phyloP scores from a whole-genome alignment of 2,797 vertebrate genomes.

The Argya squamiceps region DNA sequence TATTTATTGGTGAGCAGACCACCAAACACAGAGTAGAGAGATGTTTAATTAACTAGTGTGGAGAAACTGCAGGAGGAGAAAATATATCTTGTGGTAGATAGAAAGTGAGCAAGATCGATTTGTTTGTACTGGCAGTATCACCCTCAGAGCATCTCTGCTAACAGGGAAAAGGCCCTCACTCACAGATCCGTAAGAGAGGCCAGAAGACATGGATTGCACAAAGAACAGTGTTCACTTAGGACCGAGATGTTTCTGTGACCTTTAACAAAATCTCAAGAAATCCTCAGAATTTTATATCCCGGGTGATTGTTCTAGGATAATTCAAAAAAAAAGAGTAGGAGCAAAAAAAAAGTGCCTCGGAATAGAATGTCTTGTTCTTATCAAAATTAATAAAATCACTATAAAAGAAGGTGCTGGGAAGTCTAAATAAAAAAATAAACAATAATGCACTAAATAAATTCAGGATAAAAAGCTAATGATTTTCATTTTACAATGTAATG shows the following conservation, averaged over 20 bases:
- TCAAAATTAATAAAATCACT: neutral
- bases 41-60: neutral
- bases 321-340: neutral
- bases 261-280: neutral
- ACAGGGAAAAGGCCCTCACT: neutral
- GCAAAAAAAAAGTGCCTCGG: neutral
- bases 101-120: neutral
- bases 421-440: neutral
- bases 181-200: neutral
- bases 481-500: neutral
- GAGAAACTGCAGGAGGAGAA: neutral
- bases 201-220: neutral
- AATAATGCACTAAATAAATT: neutral
- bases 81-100: neutral
- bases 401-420: neutral
- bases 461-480: neutral
- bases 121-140: neutral
- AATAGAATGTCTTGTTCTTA: neutral
- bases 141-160: neutral
- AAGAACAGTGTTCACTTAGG: neutral
- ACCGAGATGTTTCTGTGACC: neutral
- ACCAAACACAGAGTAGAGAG: neutral
- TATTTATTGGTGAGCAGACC: neutral
- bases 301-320: neutral
- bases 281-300: neutral